Evolutionary conservation across 1,140 invertebrate genomes (phyloP), one percentile per base, ranked within the genome.

Genomic region (Calliphora vicina): DNA sequence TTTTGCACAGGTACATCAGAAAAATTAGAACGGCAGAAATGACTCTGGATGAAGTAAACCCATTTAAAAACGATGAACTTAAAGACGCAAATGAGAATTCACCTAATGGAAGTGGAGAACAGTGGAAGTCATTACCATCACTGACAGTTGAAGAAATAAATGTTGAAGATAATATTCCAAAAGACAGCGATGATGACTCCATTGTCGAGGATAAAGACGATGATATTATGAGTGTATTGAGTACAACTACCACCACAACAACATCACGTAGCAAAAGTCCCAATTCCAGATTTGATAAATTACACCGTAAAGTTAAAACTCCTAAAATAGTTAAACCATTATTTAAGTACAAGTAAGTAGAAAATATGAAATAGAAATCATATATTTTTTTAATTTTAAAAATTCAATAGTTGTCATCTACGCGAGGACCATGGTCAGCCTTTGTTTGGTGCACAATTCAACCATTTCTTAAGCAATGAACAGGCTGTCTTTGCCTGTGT

Each of bases 341-440:
- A 57, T 97, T 95, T 87, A 96, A 95, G 91, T 96, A 95, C 88
- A 93, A 93, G 93, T 95, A 92, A 91, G 93, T 57, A 23, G 5
- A 67, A 71, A 8, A 81, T 20, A 72, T n/a, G n/a, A n/a, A n/a
- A n/a, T n/a, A n/a, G 81, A 82, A 8, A 50, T 73, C 9, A 1
- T n/a, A n/a, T n/a, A n/a, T n/a, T n/a, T 35, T 35, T 35, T n/a
- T 12, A 78, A 43, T 78, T 29, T 78, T 10, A 8, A 8, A 35
- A 20, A 17, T 67, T 1, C 86, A 76, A 50, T 84, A 96, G 95
- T 80, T 96, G 94, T 86, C 94, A 93, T 91, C 93, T 96, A 10
- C 96, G 97, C 90, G 98, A 99, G 91, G 97, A 99, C 88, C 97
- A 99, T 92, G 96, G 95, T 0, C 95, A 97, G 86, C 97, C 97